Percentiles rank a stretch among this genome's conserved stretches.
phyloP scores from a whole-genome alignment of 2,113 vertebrate species.

The Nannospalax galili region DNA sequence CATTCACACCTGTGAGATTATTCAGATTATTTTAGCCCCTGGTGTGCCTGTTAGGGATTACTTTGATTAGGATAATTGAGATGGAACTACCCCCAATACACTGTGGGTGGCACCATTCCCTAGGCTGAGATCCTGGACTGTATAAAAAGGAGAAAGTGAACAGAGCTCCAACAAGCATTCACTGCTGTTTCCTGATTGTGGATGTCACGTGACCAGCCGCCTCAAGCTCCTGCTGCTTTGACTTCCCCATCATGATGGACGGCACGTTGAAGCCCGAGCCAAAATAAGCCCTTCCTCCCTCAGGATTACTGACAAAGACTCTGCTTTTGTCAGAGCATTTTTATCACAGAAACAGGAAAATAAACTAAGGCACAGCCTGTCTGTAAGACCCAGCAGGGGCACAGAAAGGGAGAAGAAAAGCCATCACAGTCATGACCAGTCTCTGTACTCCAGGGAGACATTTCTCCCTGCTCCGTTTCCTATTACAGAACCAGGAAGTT shows the following conservation, averaged over 20 bases:
- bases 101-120: background rate
- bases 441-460: background rate
- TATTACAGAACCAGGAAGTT: background rate
- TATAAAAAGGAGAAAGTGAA: background rate
- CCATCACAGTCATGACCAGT: background rate
- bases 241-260: background rate
- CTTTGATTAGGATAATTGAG: background rate
- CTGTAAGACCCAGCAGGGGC: background rate
- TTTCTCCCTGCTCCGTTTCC: background rate
- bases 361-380: background rate
- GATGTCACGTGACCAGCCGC: background rate
- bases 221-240: background rate
- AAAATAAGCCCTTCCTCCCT: too few relatives aligned
- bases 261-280: too few relatives aligned
- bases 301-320: too few relatives aligned
- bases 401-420: background rate
- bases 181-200: background rate
- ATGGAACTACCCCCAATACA: background rate
- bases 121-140: background rate
- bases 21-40: too few relatives aligned
- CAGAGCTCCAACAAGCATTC: background rate
- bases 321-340: background rate
- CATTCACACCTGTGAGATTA: background rate
- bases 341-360: background rate
- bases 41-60: too few relatives aligned